These are phyloP conservation scores for Augiades crinisus DNA, from an alignment of 2,888 invertebrate genomes.

Conservation along the genomic window DNA sequence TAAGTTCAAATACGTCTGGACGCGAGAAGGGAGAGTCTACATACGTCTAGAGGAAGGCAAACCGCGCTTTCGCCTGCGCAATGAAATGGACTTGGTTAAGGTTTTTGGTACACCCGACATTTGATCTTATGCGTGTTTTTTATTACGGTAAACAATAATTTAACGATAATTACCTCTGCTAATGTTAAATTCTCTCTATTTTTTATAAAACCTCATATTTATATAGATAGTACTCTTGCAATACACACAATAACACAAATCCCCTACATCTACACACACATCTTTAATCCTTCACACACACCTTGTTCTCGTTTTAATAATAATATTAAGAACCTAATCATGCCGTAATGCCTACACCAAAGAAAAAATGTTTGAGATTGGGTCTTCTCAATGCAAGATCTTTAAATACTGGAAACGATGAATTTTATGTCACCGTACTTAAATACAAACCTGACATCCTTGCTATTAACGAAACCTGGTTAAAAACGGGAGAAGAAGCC, in stretches of 20 bases:
- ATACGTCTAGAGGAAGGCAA: background rate
- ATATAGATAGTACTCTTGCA: no score
- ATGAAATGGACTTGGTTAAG: background rate
- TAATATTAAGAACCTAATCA: no score
- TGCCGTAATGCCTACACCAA: no score
- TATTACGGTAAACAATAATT: no score
- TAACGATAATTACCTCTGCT: no score
- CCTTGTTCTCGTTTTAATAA: no score
- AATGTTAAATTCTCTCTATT: no score
- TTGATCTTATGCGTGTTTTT: no score
- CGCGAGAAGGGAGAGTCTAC: background rate
- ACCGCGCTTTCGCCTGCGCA: background rate
- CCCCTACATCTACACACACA: no score
- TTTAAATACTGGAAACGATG: slow-evolving; percentile 25
- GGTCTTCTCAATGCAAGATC: slow-evolving; percentile 24
- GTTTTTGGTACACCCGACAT: background rate
- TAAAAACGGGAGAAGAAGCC: slow-evolving; percentile 17
- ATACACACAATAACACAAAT: no score
- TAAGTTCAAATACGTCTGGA: background rate
- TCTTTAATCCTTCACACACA: no score
- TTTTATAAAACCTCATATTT: no score
- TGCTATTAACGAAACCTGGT: slow-evolving; percentile 27
- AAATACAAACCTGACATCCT: slow-evolving; percentile 24
- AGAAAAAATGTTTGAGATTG: slow-evolving; percentile 2
- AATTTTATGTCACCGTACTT: slow-evolving; percentile 9